Conservation (phyloP, 2,888 invertebrate genomes). For the Drosophila mimetica region DNA sequence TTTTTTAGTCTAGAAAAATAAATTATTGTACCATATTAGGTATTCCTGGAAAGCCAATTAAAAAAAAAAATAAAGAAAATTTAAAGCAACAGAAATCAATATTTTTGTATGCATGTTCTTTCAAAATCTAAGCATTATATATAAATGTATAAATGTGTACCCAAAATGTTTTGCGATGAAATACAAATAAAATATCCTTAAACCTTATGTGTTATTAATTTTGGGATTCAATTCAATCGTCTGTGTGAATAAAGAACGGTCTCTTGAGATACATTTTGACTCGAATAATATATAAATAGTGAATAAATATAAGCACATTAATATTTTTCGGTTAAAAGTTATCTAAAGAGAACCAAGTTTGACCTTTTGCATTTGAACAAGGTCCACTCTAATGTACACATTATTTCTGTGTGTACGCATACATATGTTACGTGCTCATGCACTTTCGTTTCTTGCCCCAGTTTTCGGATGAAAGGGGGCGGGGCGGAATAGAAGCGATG, state of each 20-base stretch:
- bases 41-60: conserved; percentile 61
- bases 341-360: no score
- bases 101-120: conserved; percentile 66
- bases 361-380: not conserved
- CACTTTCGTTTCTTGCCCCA: conserved; percentile 35
- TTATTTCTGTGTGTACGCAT: conserved; percentile 9
- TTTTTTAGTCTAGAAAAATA: conserved; percentile 49
- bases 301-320: no score
- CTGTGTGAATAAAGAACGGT: no score
- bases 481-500: not conserved
- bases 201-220: not conserved
- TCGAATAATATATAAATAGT: no score
- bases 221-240: no score
- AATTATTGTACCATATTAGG: conserved; percentile 70
- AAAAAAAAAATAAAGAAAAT: conserved; percentile 7
- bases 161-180: conserved; percentile 19
- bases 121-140: conserved; percentile 35
- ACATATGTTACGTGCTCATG: conserved; percentile 17
- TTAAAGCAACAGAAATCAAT: conserved; percentile 42
- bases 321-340: no score
- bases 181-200: conserved; percentile 13
- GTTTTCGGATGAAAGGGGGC: conserved; percentile 3
- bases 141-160: conserved; percentile 30
- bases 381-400: conserved; percentile 16
- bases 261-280: no score